Evolutionary conservation across 2,888 invertebrate species (phyloP).

Genomic region (Tinea pellionella): DNA sequence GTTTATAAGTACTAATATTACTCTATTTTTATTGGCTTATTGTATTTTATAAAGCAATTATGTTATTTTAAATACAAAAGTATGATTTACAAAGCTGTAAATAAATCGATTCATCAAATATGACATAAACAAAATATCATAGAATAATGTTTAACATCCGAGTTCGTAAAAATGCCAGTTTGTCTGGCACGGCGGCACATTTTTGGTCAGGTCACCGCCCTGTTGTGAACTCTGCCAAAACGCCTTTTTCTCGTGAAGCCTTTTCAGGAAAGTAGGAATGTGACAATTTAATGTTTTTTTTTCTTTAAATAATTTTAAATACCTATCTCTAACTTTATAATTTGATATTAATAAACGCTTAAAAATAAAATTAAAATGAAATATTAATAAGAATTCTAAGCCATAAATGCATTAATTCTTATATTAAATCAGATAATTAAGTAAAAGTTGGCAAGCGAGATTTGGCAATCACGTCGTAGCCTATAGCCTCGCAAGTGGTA

Average conservation of each 20-base stretch:
- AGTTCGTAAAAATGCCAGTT: not conserved
- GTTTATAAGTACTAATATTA: not conserved
- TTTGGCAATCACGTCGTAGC: not conserved
- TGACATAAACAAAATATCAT: not conserved
- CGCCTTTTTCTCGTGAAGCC: not conserved
- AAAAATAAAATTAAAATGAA: not conserved
- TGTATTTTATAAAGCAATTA: not conserved
- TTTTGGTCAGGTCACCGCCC: constrained; percentile 46
- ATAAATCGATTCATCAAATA: not conserved
- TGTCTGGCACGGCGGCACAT: not conserved
- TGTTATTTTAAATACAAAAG: too few relatives aligned
- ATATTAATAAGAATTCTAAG: not conserved
- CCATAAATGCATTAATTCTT: not conserved
- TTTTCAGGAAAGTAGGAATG: not conserved
- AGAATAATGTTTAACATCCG: not conserved
- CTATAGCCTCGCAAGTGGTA: not conserved
- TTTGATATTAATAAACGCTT: too few relatives aligned
- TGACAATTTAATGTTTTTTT: too few relatives aligned
- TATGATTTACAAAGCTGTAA: not conserved
- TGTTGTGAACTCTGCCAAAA: constrained; percentile 48
- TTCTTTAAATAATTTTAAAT: too few relatives aligned
- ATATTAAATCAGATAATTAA: not conserved
- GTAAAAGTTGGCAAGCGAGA: not conserved
- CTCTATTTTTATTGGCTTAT: not conserved
- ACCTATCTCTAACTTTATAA: too few relatives aligned